Conservation (phyloP, 1,140 invertebrate genomes). For the Zaprionus lachaisei region DNA sequence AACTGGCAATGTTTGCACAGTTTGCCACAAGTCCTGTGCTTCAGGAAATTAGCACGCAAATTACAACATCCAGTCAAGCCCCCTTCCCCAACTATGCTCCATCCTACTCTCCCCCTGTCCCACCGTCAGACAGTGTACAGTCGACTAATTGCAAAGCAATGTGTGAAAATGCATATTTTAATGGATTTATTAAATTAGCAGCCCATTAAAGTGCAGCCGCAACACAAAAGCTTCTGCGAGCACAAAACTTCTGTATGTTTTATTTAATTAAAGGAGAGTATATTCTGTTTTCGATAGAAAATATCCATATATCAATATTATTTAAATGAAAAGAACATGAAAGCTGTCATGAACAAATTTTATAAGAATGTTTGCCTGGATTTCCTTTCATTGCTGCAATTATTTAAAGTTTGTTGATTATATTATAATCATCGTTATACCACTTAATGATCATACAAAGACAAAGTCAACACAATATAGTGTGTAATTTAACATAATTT, state of each 20-base stretch:
- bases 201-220: constrained; percentile 3
- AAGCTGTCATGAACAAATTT: too few species aligned
- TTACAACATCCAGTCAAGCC: constrained; percentile 45
- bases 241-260: not conserved
- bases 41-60: constrained; percentile 75
- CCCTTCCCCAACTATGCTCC: not conserved
- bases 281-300: not conserved
- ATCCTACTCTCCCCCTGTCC: too few species aligned
- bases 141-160: constrained; percentile 42
- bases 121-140: not conserved
- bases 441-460: too few species aligned
- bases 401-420: too few species aligned
- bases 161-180: constrained; percentile 33
- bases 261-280: not conserved
- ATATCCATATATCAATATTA: not conserved
- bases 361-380: too few species aligned
- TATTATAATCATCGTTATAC: too few species aligned
- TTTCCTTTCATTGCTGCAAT: too few species aligned
- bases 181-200: constrained; percentile 17
- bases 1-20: constrained; percentile 56
- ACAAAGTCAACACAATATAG: too few species aligned
- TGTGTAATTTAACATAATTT: too few species aligned
- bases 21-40: constrained; percentile 48
- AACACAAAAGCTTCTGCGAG: not conserved
- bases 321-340: too few species aligned